Conservation (phyloP, 2,797 vertebrate genomes). For the Scleropages formosus region DNA sequence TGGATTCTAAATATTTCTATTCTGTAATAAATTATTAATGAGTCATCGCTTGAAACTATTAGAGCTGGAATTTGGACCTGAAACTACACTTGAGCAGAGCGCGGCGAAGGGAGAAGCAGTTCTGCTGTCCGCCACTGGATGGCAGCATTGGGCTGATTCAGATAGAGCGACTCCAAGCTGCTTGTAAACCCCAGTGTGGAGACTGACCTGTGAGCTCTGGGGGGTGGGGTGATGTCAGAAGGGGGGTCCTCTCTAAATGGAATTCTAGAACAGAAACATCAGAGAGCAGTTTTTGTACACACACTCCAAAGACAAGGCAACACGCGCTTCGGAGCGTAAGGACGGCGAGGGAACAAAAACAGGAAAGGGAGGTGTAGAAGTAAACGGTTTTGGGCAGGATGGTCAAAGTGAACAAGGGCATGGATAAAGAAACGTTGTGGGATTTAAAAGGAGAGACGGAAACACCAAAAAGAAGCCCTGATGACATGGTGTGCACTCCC, state of each 20-base stretch:
- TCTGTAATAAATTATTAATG: too few relatives aligned
- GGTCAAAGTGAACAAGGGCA: neutral
- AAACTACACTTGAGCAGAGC: too few relatives aligned
- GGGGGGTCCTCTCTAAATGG: slow-evolving; percentile 99
- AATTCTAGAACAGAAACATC: slow-evolving; percentile 98
- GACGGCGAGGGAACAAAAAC: too few relatives aligned
- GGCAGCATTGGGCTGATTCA: slow-evolving; percentile 36
- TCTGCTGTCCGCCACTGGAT: slow-evolving; percentile 10
- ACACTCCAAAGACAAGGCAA: neutral
- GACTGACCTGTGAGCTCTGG: slow-evolving; percentile 98
- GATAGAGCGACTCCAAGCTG: slow-evolving; percentile 56
- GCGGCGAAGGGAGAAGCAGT: neutral
- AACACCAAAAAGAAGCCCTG: neutral
- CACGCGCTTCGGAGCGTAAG: neutral
- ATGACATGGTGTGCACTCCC: neutral
- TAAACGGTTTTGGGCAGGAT: neutral
- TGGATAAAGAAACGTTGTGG: neutral
- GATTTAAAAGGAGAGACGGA: neutral
- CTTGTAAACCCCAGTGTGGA: slow-evolving; percentile 80
- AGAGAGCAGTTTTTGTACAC: slow-evolving; percentile 83
- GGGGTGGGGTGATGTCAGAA: slow-evolving; percentile 99
- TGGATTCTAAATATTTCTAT: too few relatives aligned
- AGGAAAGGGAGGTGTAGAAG: neutral
- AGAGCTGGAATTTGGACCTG: too few relatives aligned
- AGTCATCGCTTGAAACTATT: too few relatives aligned